These are phyloP conservation scores for Parus major DNA, from an alignment of 2,113 vertebrate genomes.

Conservation along the genomic window DNA sequence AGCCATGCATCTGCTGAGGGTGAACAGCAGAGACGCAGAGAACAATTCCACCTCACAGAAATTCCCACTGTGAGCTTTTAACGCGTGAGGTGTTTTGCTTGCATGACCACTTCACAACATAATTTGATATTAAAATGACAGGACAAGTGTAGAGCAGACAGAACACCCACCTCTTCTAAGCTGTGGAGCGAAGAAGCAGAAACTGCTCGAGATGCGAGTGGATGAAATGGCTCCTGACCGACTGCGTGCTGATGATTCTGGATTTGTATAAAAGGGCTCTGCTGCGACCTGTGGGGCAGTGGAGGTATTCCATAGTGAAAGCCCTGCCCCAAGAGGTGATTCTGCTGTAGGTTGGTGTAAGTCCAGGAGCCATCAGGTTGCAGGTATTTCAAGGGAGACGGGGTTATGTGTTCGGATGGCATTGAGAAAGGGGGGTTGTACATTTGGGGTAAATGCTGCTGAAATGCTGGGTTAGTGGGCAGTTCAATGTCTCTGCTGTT, in stretches of 20 bases:
- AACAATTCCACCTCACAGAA: background rate
- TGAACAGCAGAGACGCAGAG: background rate
- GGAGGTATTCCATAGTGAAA: constrained; percentile 92
- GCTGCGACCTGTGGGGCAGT: constrained; percentile 88
- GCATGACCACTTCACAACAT: background rate
- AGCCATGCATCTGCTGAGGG: fast-evolving
- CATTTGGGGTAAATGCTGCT: constrained; percentile 83
- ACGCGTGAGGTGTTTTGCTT: fast-evolving
- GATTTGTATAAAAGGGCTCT: constrained; percentile 91
- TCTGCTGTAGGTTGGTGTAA: constrained; percentile 87
- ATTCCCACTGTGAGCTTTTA: background rate
- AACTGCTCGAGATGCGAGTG: constrained; percentile 86
- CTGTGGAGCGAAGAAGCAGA: constrained; percentile 92
- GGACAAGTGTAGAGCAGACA: background rate
- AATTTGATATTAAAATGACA: background rate
- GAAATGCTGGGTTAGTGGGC: constrained; percentile 82
- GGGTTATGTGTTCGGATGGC: constrained; percentile 84
- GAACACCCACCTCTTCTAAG: constrained; percentile 90
- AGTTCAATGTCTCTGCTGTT: constrained; percentile 83
- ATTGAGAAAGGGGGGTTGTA: constrained; percentile 85
- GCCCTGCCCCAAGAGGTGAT: constrained; percentile 86
- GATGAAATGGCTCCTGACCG: constrained; percentile 90
- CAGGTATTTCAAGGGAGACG: constrained; percentile 92
- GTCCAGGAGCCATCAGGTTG: constrained; percentile 93
- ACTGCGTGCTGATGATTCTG: constrained; percentile 86